A percentile compares a stretch with the other conserved stretches of the same genome.
phyloP scores from a whole-genome alignment of 2,113 vertebrate species.

The Micronycteris hirsuta region DNA sequence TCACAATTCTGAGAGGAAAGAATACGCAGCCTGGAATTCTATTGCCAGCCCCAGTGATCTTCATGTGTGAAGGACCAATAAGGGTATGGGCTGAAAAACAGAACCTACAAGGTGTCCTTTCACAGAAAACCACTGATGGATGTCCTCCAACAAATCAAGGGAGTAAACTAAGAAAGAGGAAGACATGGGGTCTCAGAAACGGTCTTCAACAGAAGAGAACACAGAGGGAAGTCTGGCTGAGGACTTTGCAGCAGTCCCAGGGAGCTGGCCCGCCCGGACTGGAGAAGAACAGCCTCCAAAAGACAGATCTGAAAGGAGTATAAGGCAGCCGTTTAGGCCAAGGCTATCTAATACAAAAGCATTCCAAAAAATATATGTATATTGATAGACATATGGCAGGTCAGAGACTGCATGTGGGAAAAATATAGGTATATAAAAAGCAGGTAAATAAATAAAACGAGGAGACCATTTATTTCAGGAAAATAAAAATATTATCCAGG shows the following conservation, averaged over 20 bases:
- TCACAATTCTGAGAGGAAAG: not conserved
- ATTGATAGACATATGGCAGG: not conserved
- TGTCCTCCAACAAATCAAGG: not conserved
- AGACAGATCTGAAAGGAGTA: not conserved
- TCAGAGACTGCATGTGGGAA: not conserved
- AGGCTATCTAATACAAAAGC: not conserved
- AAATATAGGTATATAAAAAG: not conserved
- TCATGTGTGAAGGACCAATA: not conserved
- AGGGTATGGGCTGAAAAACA: not conserved
- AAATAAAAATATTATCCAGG: not conserved
- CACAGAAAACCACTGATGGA: not conserved
- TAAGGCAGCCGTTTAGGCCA: not conserved
- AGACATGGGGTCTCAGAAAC: not conserved
- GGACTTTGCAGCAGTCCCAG: not conserved
- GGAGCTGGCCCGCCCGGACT: not conserved
- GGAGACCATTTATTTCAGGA: not conserved
- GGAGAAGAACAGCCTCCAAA: not conserved
- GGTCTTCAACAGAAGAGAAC: not conserved
- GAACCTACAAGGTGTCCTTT: not conserved
- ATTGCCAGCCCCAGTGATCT: too few species aligned
- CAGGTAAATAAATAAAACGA: not conserved
- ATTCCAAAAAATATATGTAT: not conserved
- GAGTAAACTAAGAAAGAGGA: not conserved
- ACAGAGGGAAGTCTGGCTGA: not conserved
- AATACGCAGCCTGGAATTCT: not conserved